Percentiles rank a stretch among this genome's conserved stretches.
Evolutionary conservation across 2,113 vertebrate species (phyloP).

Genomic region (Telmatochromis bifrenatus): DNA sequence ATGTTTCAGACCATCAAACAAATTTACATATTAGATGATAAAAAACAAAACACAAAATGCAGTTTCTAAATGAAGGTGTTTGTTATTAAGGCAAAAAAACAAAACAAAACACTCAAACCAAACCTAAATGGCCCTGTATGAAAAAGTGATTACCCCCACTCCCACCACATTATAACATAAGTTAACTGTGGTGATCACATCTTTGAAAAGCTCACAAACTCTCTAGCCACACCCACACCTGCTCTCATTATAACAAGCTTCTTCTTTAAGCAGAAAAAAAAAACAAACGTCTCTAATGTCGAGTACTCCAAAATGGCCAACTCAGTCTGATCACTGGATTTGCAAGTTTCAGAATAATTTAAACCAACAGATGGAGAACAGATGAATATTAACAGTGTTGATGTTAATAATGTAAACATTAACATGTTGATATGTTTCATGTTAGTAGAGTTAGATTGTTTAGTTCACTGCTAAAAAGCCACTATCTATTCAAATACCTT

Average conservation of each 20-base stretch:
- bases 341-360: neutral
- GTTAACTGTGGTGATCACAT: neutral
- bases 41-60: neutral
- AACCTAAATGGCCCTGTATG: neutral
- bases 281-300: accelerated
- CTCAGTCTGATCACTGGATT: neutral
- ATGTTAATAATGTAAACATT: neutral
- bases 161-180: neutral
- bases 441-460: neutral
- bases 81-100: neutral
- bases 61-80: neutral
- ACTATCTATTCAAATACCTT: neutral
- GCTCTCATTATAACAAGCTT: neutral
- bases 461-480: neutral
- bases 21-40: neutral
- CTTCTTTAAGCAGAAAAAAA: neutral
- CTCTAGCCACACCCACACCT: neutral
- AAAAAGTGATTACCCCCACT: neutral
- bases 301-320: neutral
- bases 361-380: neutral
- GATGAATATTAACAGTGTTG: neutral
- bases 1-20: neutral
- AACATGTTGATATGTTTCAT: neutral
- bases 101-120: neutral
- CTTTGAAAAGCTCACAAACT: neutral